Percentiles rank a stretch among this genome's conserved stretches.
Evolutionary conservation across 2,888 invertebrate genomes (phyloP).

Genomic region (Hirtodrosophila trivittata): DNA sequence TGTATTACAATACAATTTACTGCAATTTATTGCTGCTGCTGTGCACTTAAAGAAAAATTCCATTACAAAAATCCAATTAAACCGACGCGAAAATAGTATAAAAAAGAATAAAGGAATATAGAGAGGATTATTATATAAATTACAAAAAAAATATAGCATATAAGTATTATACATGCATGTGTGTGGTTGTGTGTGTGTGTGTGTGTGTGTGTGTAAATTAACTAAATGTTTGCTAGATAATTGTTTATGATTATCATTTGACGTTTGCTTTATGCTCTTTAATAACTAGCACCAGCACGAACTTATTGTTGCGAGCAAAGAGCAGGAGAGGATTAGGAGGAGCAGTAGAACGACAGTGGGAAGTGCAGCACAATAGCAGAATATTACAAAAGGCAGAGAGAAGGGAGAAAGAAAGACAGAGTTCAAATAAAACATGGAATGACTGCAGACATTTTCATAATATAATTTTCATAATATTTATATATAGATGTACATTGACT

Average conservation of each 20-base stretch:
- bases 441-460: slow-evolving; percentile 4
- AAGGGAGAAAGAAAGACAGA: neutral
- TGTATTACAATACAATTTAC: slow-evolving; percentile 28
- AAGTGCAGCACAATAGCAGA: slow-evolving; percentile 21
- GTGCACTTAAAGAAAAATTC: slow-evolving; percentile 33
- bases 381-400: slow-evolving; percentile 31
- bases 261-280: slow-evolving; percentile 31
- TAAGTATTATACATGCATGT: slow-evolving; percentile 13
- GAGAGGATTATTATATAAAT: slow-evolving; percentile 25
- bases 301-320: neutral
- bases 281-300: slow-evolving; percentile 47
- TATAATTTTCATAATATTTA: slow-evolving; percentile 4
- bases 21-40: slow-evolving; percentile 27
- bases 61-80: slow-evolving; percentile 56
- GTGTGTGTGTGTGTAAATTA: slow-evolving; percentile 35
- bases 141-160: slow-evolving; percentile 46
- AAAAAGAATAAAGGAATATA: slow-evolving; percentile 17
- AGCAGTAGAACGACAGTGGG: neutral
- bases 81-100: slow-evolving; percentile 41
- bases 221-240: slow-evolving; percentile 44
- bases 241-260: slow-evolving; percentile 16
- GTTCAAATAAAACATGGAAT: slow-evolving; percentile 19
- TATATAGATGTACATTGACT: slow-evolving; percentile 4
- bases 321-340: neutral
- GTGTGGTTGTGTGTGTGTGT: slow-evolving; percentile 7